Conservation (phyloP, 2,888 invertebrate species). For the Andrena fulva region DNA sequence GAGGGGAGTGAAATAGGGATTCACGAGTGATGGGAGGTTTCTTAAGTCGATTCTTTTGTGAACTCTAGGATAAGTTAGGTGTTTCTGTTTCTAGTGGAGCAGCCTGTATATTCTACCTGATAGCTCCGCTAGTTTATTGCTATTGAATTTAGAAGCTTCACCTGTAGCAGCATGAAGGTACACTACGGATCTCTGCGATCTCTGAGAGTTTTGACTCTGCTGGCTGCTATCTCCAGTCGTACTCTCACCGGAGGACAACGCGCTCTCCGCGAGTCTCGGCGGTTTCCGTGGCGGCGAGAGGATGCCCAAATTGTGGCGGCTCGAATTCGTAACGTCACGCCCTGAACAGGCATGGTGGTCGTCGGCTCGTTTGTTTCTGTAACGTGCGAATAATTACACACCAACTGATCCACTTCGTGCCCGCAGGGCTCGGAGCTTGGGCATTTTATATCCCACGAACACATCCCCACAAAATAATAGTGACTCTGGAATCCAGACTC, state of each 20-base stretch:
- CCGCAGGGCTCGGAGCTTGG: too few species aligned
- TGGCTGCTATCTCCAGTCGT: slow-evolving; percentile 88
- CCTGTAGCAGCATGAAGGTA: slow-evolving; percentile 94
- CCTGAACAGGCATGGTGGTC: slow-evolving; percentile 79
- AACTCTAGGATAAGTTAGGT: too few species aligned
- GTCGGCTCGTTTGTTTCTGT: slow-evolving; percentile 79
- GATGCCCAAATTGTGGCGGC: slow-evolving; percentile 79
- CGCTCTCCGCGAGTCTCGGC: slow-evolving; percentile 81
- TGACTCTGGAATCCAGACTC: too few species aligned
- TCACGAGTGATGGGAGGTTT: too few species aligned
- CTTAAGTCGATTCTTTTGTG: too few species aligned
- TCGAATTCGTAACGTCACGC: slow-evolving; percentile 80
- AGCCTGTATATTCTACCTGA: background rate
- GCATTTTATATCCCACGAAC: too few species aligned
- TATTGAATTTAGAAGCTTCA: slow-evolving; percentile 5
- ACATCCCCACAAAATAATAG: too few species aligned
- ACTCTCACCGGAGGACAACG: slow-evolving; percentile 84
- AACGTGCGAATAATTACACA: slow-evolving; percentile 8
- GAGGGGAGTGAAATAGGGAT: too few species aligned
- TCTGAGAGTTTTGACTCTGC: slow-evolving; percentile 85
- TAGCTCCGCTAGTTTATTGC: background rate
- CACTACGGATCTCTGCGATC: slow-evolving; percentile 92
- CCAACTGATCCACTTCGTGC: too few species aligned
- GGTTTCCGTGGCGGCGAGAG: slow-evolving; percentile 79
- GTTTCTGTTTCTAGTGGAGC: background rate